Base-by-base conservation (phyloP, 2,113 vertebrate species). In the Prochilodus magdalenae region DNA sequence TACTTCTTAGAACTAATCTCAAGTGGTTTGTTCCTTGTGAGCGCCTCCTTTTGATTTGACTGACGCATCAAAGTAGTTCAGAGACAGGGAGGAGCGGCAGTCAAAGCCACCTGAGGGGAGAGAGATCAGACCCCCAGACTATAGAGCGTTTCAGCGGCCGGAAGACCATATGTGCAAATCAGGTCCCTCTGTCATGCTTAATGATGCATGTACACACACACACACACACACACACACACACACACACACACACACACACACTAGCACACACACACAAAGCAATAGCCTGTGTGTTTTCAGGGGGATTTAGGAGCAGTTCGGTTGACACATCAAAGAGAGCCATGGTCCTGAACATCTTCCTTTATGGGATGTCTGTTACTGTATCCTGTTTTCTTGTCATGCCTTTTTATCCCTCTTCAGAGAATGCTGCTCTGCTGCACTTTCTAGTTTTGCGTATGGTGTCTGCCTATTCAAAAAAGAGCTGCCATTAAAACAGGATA, bases 51-150 rank as follows among this genome's bases (percentile, higher is more conserved):
- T 87, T 24, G 57, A 84, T 53, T 67, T 84, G 87, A 86, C 40
- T 89, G 86, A 83, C 87, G 89, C 83, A 85, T 90, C 87, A 89
- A 90, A 89, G 85, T 63, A 22, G 30, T 72, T 60, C 57, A 12
- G 15, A 76, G 79, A 82, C 75, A 67, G 77, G 66, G 69, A 73
- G 83, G 77, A 82, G 72, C 77, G 66, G 69, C 80, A 78, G 73
- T 57, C 83, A 90, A 88, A 88, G 81, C 86, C 79, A 91, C 88
- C 86, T 88, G 82, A 83, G 84, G 84, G 81, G 85, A 69, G 70
- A 53, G 53, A 84, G 65, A 70, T 62, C 74, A 80, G 73, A 76
- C 44, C 66, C 75, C 51, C 69, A 83, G 63, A 85, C 77, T 44
- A 30, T 40, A 75, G 82, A 86, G 20, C 40, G 53, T 84, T 88